Conservation (phyloP, 1,140 invertebrate genomes). For the Achatina immaculata region DNA sequence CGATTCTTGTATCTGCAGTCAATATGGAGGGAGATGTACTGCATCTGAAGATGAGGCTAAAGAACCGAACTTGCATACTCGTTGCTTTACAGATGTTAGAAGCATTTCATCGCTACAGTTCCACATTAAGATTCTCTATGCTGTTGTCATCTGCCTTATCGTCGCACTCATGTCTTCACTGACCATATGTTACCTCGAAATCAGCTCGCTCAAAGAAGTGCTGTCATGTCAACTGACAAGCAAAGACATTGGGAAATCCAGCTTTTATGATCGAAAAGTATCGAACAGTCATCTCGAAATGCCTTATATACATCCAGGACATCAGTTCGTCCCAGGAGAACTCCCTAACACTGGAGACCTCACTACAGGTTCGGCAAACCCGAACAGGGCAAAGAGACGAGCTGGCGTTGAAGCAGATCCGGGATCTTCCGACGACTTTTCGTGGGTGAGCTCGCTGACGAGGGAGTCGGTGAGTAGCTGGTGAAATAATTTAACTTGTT, state of each 20-base stretch:
- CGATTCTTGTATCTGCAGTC: neutral
- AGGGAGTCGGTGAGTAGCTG: constrained; percentile 3
- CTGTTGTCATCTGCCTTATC: constrained; percentile 10
- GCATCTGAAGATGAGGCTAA: neutral
- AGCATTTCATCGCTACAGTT: neutral
- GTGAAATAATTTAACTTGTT: too few species aligned
- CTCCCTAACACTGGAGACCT: neutral
- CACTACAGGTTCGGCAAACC: neutral
- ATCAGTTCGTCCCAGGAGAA: neutral
- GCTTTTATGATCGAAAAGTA: neutral
- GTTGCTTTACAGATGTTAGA: neutral
- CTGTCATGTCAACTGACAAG: neutral
- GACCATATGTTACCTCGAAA: constrained; percentile 5
- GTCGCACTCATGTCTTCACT: neutral
- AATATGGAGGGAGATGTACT: neutral
- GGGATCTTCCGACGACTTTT: neutral
- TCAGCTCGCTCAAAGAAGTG: neutral
- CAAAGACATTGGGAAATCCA: neutral
- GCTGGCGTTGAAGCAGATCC: neutral
- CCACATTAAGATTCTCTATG: neutral
- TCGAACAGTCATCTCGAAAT: neutral
- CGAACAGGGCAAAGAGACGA: neutral
- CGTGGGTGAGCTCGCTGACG: neutral
- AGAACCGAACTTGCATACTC: neutral
- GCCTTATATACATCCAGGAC: neutral